Percentiles rank a stretch among this genome's conserved stretches.
Conservation (phyloP, 2,797 vertebrate species). For the Channallabes apus region DNA sequence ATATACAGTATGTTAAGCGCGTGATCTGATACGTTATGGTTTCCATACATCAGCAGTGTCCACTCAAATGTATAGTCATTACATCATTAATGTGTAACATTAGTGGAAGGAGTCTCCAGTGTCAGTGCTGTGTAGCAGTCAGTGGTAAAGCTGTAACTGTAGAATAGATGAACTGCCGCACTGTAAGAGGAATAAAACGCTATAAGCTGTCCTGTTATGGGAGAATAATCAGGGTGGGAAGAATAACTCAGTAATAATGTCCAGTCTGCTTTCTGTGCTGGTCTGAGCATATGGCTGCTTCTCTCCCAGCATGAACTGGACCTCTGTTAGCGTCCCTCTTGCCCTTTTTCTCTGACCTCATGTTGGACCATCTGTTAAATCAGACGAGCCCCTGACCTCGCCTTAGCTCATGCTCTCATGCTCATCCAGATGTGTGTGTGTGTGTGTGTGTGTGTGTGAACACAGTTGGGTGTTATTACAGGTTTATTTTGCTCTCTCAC, state of each 20-base stretch:
- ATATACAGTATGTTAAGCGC: too few species aligned
- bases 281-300: constrained; percentile 5
- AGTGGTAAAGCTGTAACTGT: background rate
- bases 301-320: constrained; percentile 50
- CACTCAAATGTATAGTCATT: too few species aligned
- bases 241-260: constrained; percentile 35
- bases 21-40: too few species aligned
- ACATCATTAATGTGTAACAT: too few species aligned
- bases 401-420: constrained; percentile 41
- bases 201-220: background rate
- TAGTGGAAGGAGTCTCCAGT: too few species aligned
- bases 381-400: constrained; percentile 61
- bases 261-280: background rate
- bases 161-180: background rate
- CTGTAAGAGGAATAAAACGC: background rate
- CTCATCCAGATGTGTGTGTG: constrained; percentile 5
- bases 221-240: background rate
- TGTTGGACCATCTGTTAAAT: constrained; percentile 69
- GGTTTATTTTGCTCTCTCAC: background rate
- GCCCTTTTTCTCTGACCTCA: constrained; percentile 43
- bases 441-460: constrained; percentile 2
- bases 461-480: background rate
- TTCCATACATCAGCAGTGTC: too few species aligned
- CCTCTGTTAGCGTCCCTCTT: constrained; percentile 59
- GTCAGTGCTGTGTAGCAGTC: background rate